These are phyloP conservation scores for Sigmodon hispidus DNA, from an alignment of 2,113 vertebrate species.

Conservation along the genomic window DNA sequence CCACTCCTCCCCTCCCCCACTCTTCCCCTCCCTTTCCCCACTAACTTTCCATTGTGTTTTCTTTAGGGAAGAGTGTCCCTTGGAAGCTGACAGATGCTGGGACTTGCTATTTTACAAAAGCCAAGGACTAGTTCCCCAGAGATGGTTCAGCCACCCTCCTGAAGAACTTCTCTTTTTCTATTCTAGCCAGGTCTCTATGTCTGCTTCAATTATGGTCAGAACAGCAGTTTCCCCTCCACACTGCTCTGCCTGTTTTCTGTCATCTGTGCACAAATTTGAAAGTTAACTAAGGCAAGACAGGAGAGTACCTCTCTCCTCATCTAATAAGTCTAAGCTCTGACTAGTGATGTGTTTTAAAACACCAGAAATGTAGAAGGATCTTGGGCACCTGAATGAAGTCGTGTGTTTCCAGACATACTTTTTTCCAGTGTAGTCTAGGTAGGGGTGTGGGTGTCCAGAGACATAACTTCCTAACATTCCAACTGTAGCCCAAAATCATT, in stretches of 20 bases:
- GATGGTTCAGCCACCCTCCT: no score
- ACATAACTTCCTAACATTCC: rapidly evolving
- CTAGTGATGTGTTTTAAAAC: not conserved
- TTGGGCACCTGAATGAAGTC: rapidly evolving
- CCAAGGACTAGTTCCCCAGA: not conserved
- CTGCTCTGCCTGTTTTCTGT: no score
- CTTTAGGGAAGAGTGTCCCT: not conserved
- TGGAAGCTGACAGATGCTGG: not conserved
- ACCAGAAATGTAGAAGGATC: rapidly evolving
- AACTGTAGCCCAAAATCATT: not conserved
- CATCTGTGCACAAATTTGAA: not conserved
- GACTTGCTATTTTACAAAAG: not conserved
- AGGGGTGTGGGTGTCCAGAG: not conserved
- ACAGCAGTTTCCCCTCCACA: not conserved
- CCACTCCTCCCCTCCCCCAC: no score
- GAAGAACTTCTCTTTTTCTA: not conserved
- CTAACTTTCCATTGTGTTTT: not conserved
- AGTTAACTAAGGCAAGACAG: not conserved
- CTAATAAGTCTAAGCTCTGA: not conserved
- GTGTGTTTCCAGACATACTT: no score
- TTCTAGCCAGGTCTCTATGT: not conserved
- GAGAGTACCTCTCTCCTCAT: not conserved
- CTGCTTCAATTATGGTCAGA: not conserved
- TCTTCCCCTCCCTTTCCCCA: not conserved
- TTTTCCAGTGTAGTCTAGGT: not conserved